These are phyloP conservation scores for Axinella damicornis DNA, from an alignment of 37 sponge, comb jelly and placozoan species.

Conservation along the genomic window DNA sequence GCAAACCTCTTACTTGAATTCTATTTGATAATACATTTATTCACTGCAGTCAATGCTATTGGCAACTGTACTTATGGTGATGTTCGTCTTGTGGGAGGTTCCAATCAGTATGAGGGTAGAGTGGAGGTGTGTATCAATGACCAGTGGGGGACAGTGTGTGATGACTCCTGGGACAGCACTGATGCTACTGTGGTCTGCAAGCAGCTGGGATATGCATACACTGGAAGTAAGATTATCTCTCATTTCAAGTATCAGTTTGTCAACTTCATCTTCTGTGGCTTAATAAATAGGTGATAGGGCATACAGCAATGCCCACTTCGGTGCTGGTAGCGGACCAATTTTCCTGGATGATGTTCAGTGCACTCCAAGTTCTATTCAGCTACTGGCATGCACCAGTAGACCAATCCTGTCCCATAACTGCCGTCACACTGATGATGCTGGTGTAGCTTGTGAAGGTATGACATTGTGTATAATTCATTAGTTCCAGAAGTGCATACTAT, in stretches of 20 bases:
- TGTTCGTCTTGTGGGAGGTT: conserved; percentile 10
- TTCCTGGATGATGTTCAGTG: conserved; percentile 18
- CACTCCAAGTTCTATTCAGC: not conserved
- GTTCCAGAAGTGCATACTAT: too few species aligned
- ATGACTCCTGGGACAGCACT: conserved; percentile 19
- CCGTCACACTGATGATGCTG: not conserved
- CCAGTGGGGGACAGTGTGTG: conserved; percentile 32
- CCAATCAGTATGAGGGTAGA: conserved; percentile 30
- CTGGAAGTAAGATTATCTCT: not conserved
- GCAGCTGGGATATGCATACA: conserved; percentile 30
- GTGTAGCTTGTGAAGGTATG: not conserved
- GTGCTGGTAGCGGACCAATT: conserved; percentile 13
- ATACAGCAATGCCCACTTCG: conserved; percentile 5
- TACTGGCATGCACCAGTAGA: not conserved
- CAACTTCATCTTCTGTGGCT: not conserved
- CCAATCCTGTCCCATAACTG: not conserved
- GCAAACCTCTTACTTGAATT: too few species aligned
- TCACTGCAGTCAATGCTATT: not conserved
- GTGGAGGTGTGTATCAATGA: conserved; percentile 36
- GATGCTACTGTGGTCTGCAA: conserved; percentile 29
- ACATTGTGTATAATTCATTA: not conserved
- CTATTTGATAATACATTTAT: too few species aligned
- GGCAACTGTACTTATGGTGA: conserved; percentile 1
- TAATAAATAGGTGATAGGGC: not conserved
- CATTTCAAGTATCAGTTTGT: too few species aligned